Evolutionary conservation across 1,140 invertebrate genomes (phyloP).

Genomic region (Ceratoteleas bidentatus): DNA sequence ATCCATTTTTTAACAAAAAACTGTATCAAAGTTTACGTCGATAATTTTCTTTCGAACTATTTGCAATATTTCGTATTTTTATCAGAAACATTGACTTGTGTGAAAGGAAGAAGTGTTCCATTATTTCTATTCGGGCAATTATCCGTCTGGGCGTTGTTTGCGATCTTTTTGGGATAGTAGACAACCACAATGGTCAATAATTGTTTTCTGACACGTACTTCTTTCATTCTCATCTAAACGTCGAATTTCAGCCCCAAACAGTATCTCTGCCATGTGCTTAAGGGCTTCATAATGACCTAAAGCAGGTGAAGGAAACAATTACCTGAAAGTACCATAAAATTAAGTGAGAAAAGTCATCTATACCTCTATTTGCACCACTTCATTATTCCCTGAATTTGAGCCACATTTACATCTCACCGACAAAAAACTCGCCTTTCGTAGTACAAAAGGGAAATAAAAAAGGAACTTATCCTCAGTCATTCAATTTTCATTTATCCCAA

Average conservation of each 20-base stretch:
- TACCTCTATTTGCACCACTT: slow-evolving; percentile 35
- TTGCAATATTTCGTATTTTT: neutral
- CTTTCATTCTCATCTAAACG: neutral
- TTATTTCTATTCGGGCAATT: neutral
- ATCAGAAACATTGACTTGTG: neutral
- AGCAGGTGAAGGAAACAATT: slow-evolving; percentile 51
- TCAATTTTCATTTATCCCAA: slow-evolving; percentile 34
- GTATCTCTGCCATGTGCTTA: slow-evolving; percentile 5
- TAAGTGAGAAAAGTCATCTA: slow-evolving; percentile 32
- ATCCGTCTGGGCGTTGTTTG: neutral
- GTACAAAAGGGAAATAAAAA: slow-evolving; percentile 23
- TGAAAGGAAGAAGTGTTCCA: neutral
- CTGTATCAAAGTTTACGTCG: neutral
- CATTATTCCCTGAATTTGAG: slow-evolving; percentile 35
- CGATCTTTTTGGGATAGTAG: neutral
- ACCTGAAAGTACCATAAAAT: slow-evolving; percentile 43
- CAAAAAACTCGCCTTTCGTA: slow-evolving; percentile 23
- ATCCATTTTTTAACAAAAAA: neutral
- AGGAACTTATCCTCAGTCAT: slow-evolving; percentile 34
- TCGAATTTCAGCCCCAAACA: slow-evolving; percentile 16
- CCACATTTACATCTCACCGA: slow-evolving; percentile 12
- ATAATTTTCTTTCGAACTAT: neutral
- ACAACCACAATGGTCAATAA: slow-evolving; percentile 3
- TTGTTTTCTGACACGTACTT: slow-evolving; percentile 18
- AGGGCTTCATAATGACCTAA: slow-evolving; percentile 11